Base-by-base conservation (phyloP, 2,888 invertebrate genomes). In the Heliconius cydno region DNA sequence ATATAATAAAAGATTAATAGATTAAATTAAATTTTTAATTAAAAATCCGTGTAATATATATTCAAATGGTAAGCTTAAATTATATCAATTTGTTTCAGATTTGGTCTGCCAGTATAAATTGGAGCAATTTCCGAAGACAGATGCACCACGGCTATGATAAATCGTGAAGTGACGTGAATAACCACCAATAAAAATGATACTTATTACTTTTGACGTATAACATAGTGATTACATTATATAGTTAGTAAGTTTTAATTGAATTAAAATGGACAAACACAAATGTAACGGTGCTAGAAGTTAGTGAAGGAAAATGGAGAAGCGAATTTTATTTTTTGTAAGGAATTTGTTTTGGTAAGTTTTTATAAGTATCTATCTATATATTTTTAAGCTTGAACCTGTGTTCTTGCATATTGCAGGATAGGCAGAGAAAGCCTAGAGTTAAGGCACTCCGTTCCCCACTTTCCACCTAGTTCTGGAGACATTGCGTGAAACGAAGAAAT, bases 261-360 rank as follows among this genome's bases (percentile, higher is more conserved):
- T 74, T 80, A 80, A 81, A 83, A 83, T 83, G 83, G 74, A 82
- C 80, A 63, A 72, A 79, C 73, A 52, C 81, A 74, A 81, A 66
- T 80, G 71, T 75, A 34, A 60, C 63, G 46, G 67, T 76, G 76
- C 30, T 57, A 75, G 66, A 83, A 78, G 71, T 68, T 80, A 76
- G 78, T 81, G 80, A 74, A 72, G 60, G 76, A 80, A 81, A 60
- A 94, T 94, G 94, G 93, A 88, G 87, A 88, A 86, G 84, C 88
- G 86, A 85, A 87, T 84, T 82, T 84, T 85, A 83, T 82, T 85
- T 78, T 87, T 87, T 87, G 85, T 74, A 52, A 79, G 87, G 84
- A 88, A 86, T 82, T 85, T 90, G 82, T 86, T 92, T 86, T 91
- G 92, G 93, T 92, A 84, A 92, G 92, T 80, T 25, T 28, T 28